A percentile compares a stretch with the other conserved stretches of the same genome.
These are phyloP conservation scores for Plutomurus gul DNA, from an alignment of 1,140 invertebrate species.

Conservation along the genomic window DNA sequence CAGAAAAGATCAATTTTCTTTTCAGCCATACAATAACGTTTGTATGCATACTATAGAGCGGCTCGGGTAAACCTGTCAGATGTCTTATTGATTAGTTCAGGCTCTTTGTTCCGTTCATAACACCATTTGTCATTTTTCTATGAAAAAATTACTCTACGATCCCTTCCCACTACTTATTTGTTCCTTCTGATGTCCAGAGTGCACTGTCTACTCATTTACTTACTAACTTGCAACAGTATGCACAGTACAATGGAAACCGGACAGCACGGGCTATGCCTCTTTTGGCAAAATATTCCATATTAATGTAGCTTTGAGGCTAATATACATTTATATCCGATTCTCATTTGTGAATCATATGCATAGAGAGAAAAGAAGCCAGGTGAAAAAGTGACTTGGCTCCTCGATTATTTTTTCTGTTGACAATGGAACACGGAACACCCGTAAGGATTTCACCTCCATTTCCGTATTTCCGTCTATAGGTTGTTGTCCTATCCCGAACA, in stretches of 20 bases:
- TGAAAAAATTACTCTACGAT: background rate
- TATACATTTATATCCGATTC: too few relatives aligned
- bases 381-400: too few relatives aligned
- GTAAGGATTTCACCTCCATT: conserved; percentile 18
- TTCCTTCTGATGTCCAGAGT: too few relatives aligned
- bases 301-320: too few relatives aligned
- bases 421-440: background rate
- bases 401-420: background rate
- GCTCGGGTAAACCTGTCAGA: background rate
- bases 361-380: too few relatives aligned
- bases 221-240: too few relatives aligned
- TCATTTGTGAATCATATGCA: too few relatives aligned
- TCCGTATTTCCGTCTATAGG: background rate
- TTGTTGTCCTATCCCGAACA: background rate
- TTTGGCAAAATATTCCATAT: too few relatives aligned
- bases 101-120: background rate
- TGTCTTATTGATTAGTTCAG: conserved; percentile 17
- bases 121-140: background rate
- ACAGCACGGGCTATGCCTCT: too few relatives aligned
- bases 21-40: background rate
- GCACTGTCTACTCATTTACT: too few relatives aligned
- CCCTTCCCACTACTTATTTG: too few relatives aligned
- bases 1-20: conserved; percentile 3
- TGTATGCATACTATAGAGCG: background rate
- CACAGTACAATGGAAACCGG: too few relatives aligned